Evolutionary conservation across 2,113 vertebrate species (phyloP).

Genomic region (Cisticola juncidis): DNA sequence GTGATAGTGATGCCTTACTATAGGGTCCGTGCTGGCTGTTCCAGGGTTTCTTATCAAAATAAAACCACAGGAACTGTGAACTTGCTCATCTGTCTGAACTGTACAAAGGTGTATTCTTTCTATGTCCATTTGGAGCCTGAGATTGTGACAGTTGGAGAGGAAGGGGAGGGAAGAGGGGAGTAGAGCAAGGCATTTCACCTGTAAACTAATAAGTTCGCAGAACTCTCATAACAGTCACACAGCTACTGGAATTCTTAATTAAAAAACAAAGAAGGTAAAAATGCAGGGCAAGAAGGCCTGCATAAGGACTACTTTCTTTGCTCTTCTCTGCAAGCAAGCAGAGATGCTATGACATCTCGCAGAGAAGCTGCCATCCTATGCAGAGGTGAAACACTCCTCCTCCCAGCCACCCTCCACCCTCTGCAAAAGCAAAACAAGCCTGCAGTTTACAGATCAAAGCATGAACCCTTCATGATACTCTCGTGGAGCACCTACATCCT

Average conservation of each 20-base stretch:
- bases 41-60: not conserved
- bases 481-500: not conserved
- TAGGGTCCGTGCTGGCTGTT: not conserved
- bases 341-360: not conserved
- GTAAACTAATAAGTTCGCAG: not conserved
- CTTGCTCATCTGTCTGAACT: not conserved
- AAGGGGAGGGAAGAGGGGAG: not conserved
- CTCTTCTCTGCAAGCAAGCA: not conserved
- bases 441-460: not conserved
- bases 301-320: not conserved
- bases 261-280: not conserved
- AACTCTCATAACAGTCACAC: accelerated
- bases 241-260: not conserved
- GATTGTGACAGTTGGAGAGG: not conserved
- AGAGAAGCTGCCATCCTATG: not conserved
- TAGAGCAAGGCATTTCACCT: not conserved
- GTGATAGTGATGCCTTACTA: conserved; percentile 4
- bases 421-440: not conserved
- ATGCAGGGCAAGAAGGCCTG: not conserved
- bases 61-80: not conserved
- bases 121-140: not conserved
- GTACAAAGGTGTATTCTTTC: not conserved
- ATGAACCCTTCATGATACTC: not conserved
- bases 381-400: not conserved
- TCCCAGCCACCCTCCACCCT: not conserved